A percentile compares a stretch with the other conserved stretches of the same genome.
phyloP scores from a whole-genome alignment of 2,113 vertebrate species.

The Scomber japonicus region DNA sequence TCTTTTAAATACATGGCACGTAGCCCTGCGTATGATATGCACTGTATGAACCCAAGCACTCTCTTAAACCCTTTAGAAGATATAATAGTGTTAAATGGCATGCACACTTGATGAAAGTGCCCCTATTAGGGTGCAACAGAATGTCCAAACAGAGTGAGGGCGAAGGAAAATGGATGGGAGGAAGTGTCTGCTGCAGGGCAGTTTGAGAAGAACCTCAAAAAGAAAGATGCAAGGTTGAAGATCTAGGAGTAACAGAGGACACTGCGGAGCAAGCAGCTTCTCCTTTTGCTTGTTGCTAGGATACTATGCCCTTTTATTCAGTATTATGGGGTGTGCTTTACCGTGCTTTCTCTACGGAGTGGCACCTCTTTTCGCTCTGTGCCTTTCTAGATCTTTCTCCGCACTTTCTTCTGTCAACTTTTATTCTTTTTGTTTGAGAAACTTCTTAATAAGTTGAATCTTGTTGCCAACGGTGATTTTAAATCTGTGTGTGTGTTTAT shows the following conservation, averaged over 20 bases:
- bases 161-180: neutral
- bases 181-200: neutral
- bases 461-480: slow-evolving; percentile 31
- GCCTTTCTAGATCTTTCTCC: neutral
- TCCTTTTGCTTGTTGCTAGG: slow-evolving; percentile 82
- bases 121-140: slow-evolving; percentile 11
- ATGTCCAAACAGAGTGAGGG: slow-evolving; percentile 8
- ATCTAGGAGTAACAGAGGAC: slow-evolving; percentile 69
- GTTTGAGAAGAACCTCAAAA: slow-evolving; percentile 35
- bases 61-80: slow-evolving; percentile 58
- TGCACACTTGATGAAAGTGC: slow-evolving; percentile 47
- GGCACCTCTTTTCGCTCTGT: slow-evolving; percentile 30
- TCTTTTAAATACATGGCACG: slow-evolving; percentile 73
- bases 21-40: slow-evolving; percentile 64
- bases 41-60: slow-evolving; percentile 47
- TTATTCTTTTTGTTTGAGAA: slow-evolving; percentile 16
- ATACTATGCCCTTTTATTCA: slow-evolving; percentile 67
- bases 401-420: slow-evolving; percentile 32
- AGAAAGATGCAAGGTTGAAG: slow-evolving; percentile 59
- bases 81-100: slow-evolving; percentile 22
- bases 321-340: slow-evolving; percentile 67
- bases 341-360: slow-evolving; percentile 34
- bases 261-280: slow-evolving; percentile 69
- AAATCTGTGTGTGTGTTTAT: slow-evolving; percentile 3
- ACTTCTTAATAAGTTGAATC: slow-evolving; percentile 60